Base-by-base conservation (phyloP, 2,888 invertebrate genomes). In the Perizoma flavofasciatum region DNA sequence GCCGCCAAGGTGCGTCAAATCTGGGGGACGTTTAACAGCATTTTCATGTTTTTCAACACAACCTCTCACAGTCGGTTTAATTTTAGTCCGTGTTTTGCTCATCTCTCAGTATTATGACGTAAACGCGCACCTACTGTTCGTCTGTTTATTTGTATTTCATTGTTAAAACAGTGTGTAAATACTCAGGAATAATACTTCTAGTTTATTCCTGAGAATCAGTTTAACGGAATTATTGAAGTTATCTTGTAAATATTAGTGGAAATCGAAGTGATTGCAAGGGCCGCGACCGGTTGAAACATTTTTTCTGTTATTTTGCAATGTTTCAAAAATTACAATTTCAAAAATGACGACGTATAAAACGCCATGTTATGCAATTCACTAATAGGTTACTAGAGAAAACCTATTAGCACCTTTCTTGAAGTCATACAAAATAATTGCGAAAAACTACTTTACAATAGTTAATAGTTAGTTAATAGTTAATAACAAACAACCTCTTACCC, bases 21-120 rank as follows among this genome's bases (percentile, higher is more conserved):
- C 11, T 43, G 6, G 6, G 37, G 8, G 40, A 10, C 33, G 33
- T n/a, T 41, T 5, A 5, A 37, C 54, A 37, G 49, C 45, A 50
- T 43, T 49, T 32, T 50, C 35, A 11, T 50, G 49, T 55, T 54
- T 43, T 43, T 59, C 50, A 56, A 50, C 55, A 48, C 32, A 10
- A 35, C 41, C 43, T 47, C 55, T 37, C 52, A 11, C 45, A 33
- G 43, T 48, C 37, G 32, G 37, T 44, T 45, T 49, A 52, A 52
- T 35, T 52, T 55, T 44, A 44, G 32, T 39, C 9, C 3, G 49
- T 56, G 55, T 61, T 61, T 46, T 10, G 37, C 41, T 34, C 44
- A 37, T 51, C 47, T 56, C 37, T 53, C 50, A 43, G 34, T 54
- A 35, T n/a, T 50, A 52, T 56, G 56, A 61, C 61, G 61, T 33